Evolutionary conservation across 1,140 invertebrate species (phyloP), one percentile per base, ranked within the genome.

Genomic region (Brachionus angularis): DNA sequence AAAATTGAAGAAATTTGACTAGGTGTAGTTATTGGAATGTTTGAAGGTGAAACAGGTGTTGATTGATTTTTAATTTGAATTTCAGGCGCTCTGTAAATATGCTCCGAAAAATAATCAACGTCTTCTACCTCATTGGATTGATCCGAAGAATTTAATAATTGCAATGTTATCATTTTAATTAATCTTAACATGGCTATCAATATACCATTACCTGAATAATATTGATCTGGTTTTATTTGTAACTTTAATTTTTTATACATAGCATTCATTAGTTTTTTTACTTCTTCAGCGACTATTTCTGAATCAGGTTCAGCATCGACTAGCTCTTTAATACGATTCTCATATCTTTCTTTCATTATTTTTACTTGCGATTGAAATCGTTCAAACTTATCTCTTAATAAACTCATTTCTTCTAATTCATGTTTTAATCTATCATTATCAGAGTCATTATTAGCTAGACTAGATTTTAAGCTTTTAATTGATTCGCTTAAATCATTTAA

Each of bases 201-300:
- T 8, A 80, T 74, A 47, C 78, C 77, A 52, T 72, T 47, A 16
- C 79, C 80, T 23, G 67, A 61, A 71, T 81, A 80, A 16, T 49
- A 74, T 31, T 76, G 75, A 3, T 77, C 77, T 1, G 73, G 70
- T 29, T 77, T 75, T 75, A 81, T 79, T 61, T 78, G 73, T 18
- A 49, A 74, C 10, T 78, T 72, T 61, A 80, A 71, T 36, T 72
- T 73, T 50, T 77, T 76, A 73, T 76, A 80, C 5, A 79, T 79
- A 25, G 73, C 75, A 74, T 80, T 81, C 80, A 81, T 81, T 47
- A 81, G 77, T 62, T 79, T 80, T 75, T 81, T 81, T 23, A 81
- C 77, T 77, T 81, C 64, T 23, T 58, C 71, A 73, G 74, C 53
- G 10, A 23, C 58, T 16, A 50, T 25, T 72, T 64, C 72, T 49